Conservation (phyloP, 2,888 invertebrate genomes). For the Eurois occulta region DNA sequence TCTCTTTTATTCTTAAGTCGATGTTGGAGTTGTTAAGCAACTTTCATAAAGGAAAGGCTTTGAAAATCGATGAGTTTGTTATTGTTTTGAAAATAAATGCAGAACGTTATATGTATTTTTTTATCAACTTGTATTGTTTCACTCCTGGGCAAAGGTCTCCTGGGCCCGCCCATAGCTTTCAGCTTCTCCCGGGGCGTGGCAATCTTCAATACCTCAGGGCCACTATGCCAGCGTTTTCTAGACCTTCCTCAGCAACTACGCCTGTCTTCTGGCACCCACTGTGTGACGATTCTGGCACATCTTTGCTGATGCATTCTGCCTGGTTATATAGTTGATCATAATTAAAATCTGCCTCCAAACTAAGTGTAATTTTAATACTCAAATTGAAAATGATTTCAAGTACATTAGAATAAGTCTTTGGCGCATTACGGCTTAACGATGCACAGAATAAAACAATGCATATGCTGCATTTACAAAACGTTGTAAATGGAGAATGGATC, state of each 20-base stretch:
- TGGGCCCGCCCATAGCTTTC: too few relatives aligned
- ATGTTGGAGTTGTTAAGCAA: constrained; percentile 15
- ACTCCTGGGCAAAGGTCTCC: too few relatives aligned
- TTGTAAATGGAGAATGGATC: not conserved
- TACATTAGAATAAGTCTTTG: not conserved
- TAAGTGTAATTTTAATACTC: not conserved
- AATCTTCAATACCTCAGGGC: too few relatives aligned
- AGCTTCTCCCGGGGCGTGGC: too few relatives aligned
- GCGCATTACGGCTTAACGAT: not conserved
- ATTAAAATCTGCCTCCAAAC: not conserved
- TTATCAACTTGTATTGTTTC: too few relatives aligned
- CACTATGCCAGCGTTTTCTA: too few relatives aligned
- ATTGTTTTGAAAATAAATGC: not conserved
- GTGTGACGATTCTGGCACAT: too few relatives aligned
- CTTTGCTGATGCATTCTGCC: too few relatives aligned
- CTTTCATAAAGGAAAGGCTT: constrained; percentile 20
- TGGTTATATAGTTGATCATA: not conserved
- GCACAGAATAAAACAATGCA: not conserved
- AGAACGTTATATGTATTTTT: too few relatives aligned
- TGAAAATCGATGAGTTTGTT: constrained; percentile 18
- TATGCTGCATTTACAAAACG: not conserved
- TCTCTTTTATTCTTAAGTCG: constrained; percentile 13
- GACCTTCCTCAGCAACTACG: too few relatives aligned
- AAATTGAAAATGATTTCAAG: not conserved
- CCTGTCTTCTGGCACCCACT: too few relatives aligned